Percentiles rank a stretch among this genome's conserved stretches.
Conservation (phyloP, 2,113 vertebrate genomes). For the Silurus meridionalis region DNA sequence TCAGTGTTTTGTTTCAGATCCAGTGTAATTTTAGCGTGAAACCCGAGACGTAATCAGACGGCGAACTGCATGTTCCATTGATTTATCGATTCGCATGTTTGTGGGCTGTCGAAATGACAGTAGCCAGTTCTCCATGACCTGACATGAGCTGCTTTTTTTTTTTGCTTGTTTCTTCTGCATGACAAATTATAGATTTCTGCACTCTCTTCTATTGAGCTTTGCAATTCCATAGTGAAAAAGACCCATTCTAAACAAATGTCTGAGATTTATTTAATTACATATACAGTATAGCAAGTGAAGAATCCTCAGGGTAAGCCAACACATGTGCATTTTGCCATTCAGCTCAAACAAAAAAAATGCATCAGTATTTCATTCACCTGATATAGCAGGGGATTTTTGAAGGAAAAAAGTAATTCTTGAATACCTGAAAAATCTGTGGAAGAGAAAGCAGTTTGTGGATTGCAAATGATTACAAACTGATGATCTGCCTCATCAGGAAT, state of each 20-base stretch:
- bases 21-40: background rate
- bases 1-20: conserved; percentile 8
- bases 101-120: conserved; percentile 5
- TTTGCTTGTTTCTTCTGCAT: background rate
- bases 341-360: background rate
- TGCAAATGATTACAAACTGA: background rate
- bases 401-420: background rate
- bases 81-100: conserved; percentile 28
- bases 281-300: background rate
- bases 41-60: background rate
- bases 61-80: conserved; percentile 8
- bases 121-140: conserved; percentile 15
- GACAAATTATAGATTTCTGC: background rate
- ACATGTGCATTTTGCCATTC: background rate
- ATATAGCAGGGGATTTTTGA: background rate
- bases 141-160: background rate
- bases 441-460: background rate
- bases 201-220: background rate
- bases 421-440: background rate
- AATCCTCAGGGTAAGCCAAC: background rate
- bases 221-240: background rate
- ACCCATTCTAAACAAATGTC: background rate
- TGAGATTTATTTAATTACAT: background rate
- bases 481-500: background rate
- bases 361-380: background rate